Percentiles rank a stretch among this genome's conserved stretches.
phyloP scores from a whole-genome alignment of 2,113 vertebrate species.

The Neogale vison region DNA sequence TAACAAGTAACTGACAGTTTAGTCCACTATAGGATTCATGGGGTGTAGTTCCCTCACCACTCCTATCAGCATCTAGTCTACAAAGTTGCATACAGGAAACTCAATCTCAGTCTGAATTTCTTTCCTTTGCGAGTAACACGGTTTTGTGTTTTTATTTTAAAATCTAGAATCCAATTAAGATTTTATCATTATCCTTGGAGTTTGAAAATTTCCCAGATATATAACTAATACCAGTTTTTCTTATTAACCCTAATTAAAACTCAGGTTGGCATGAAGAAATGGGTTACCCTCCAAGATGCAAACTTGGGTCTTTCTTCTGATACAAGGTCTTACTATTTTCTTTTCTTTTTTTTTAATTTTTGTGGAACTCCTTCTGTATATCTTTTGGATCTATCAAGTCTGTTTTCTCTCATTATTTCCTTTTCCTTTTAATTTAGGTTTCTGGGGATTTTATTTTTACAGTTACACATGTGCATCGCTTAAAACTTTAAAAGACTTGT shows the following conservation, averaged over 20 bases:
- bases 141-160: not conserved
- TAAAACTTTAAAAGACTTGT: slow-evolving; percentile 5
- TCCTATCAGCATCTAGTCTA: not conserved
- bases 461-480: not conserved
- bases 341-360: too few relatives aligned
- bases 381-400: not conserved
- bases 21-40: not conserved
- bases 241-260: not conserved
- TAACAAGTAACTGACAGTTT: not conserved
- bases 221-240: not conserved
- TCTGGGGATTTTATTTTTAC: not conserved
- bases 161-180: not conserved
- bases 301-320: not conserved
- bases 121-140: not conserved
- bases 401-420: not conserved
- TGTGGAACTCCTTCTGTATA: not conserved
- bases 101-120: not conserved
- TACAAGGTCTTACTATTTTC: not conserved
- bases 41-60: not conserved
- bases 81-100: not conserved
- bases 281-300: not conserved
- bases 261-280: not conserved
- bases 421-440: not conserved
- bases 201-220: not conserved
- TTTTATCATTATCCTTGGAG: not conserved